Base-by-base conservation (phyloP, 2,888 invertebrate species). In the Volucella inflata region DNA sequence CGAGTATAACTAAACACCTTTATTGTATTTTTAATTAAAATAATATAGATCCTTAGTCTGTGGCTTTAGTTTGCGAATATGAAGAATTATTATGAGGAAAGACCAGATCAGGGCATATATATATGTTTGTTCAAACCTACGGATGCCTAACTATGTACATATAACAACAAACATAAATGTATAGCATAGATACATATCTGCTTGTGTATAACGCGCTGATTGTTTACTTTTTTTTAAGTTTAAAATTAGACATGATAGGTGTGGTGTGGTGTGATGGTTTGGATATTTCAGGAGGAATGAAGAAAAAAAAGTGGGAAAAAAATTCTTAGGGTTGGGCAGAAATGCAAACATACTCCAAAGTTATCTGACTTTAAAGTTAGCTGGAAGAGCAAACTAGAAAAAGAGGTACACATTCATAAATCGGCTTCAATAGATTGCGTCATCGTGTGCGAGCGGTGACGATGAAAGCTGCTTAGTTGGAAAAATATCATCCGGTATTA, bases 201-300 rank as follows among this genome's bases (percentile, higher is more conserved):
- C 30, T 30, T 30, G 30, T 30, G 30, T 30, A 30, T 30, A 30
- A 30, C 30, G 8, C 30, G 51, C 42, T 57, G 59, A 67, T 84
- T 75, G 75, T 80, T 84, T 84, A 80, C 30, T 30, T 30, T 30
- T 30, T 65, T 70, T 55, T 8, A 46, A 12, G 17, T 48, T 11
- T 83, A 83, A 74, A 78, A 79, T 74, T 83, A 78, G 80, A 75
- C 68, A 57, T 70, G 65, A 75, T 80, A 84, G 84, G 80, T 84
- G 84, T 80, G 80, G 75, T 84, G 59, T 65, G 64, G 75, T 84
- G 59, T 65, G 64, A 64, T 79, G 65, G 53, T 53, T 62, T 38
- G 36, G 30, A 71, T 36, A 62, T 44, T 65, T 80, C 16, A 30
- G 44, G 11, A 62, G 36, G 72, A 72, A 51, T 30, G 17, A 51